Evolutionary conservation across 1,140 invertebrate species (phyloP).

Genomic region (Solen grandis): DNA sequence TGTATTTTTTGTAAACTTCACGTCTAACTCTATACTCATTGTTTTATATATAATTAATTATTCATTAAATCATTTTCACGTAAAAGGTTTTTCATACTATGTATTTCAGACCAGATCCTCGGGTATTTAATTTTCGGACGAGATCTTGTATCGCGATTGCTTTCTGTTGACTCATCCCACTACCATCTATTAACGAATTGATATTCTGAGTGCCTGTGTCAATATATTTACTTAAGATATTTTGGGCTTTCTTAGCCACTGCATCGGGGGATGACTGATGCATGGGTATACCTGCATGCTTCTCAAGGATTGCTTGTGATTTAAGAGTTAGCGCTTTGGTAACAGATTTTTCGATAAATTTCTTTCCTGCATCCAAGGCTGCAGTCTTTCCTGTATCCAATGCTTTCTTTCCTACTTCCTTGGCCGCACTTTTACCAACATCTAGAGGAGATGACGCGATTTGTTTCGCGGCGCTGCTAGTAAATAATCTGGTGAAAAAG

Average conservation of each 20-base stretch:
- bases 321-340: background rate
- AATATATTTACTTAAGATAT: background rate
- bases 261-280: background rate
- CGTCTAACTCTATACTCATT: no score
- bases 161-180: background rate
- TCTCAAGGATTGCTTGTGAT: background rate
- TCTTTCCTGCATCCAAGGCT: background rate
- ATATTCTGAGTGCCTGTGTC: background rate
- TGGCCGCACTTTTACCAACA: background rate
- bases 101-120: no score
- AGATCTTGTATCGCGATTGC: slow-evolving; percentile 16
- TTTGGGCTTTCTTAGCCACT: background rate
- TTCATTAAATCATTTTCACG: no score
- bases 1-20: no score
- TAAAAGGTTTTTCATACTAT: no score
- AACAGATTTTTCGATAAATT: background rate
- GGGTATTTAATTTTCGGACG: no score
- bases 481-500: background rate
- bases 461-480: background rate
- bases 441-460: background rate
- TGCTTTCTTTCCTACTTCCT: background rate
- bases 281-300: background rate
- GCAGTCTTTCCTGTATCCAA: background rate
- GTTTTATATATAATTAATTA: no score
- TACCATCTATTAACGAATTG: background rate